These are phyloP conservation scores for Drosophila erecta DNA, from an alignment of 1,140 invertebrate species.

Conservation along the genomic window DNA sequence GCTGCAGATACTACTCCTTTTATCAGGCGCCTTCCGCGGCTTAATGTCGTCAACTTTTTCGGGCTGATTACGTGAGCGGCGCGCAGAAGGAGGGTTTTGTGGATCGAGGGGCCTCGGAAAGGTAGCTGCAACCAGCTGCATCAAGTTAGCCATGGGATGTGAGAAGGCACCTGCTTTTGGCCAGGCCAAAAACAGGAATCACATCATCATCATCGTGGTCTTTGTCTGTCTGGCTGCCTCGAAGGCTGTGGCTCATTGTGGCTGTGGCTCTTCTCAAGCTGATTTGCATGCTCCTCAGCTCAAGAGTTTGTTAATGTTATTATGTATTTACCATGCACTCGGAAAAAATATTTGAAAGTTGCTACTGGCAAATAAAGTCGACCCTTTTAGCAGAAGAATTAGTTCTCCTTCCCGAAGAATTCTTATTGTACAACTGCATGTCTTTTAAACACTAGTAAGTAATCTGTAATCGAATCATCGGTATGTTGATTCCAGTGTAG, in stretches of 20 bases:
- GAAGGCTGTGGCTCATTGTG: conserved; percentile 39
- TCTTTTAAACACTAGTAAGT: no score
- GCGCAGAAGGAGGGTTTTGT: neutral
- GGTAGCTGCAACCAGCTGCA: conserved; percentile 32
- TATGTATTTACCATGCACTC: conserved; percentile 57
- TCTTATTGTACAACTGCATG: no score
- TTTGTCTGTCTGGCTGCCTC: conserved; percentile 37
- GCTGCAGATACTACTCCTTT: conserved; percentile 47
- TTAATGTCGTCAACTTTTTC: conserved; percentile 79
- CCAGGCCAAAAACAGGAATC: conserved; percentile 59
- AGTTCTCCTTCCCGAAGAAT: no score
- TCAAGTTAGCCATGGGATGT: conserved; percentile 42
- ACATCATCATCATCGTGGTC: conserved; percentile 43
- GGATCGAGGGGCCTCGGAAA: conserved; percentile 6
- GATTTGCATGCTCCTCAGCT: conserved; percentile 71
- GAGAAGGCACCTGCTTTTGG: conserved; percentile 41
- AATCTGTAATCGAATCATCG: no score
- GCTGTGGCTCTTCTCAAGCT: conserved; percentile 36
- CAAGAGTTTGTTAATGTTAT: conserved; percentile 55
- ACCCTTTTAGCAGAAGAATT: no score
- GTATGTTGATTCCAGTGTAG: conserved; percentile 7
- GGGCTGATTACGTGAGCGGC: conserved; percentile 33
- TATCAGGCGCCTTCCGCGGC: conserved; percentile 68
- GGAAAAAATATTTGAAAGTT: neutral
- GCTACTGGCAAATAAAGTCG: no score